These are phyloP conservation scores for Polyergus mexicanus DNA, from an alignment of 1,140 invertebrate genomes.

Conservation along the genomic window DNA sequence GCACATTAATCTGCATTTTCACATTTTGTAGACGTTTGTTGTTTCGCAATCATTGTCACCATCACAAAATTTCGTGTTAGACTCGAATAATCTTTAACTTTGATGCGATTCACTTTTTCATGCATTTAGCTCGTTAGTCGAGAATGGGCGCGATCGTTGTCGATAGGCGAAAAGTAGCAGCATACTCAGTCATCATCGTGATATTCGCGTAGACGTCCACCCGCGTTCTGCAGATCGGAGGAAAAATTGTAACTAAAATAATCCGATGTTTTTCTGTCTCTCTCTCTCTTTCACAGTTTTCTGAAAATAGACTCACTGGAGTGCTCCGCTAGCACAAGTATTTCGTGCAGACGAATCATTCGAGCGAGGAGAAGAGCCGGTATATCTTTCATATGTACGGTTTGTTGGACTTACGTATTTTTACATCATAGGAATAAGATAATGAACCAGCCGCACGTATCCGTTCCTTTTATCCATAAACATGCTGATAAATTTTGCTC, in stretches of 20 bases:
- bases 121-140: background rate
- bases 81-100: constrained; percentile 3
- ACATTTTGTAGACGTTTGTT: constrained; percentile 2
- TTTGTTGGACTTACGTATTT: background rate
- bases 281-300: constrained; percentile 40
- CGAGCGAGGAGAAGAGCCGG: constrained; percentile 19
- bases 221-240: constrained; percentile 67
- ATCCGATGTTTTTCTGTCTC: constrained; percentile 70
- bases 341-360: constrained; percentile 32
- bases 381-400: background rate
- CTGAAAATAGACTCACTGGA: constrained; percentile 79
- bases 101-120: background rate
- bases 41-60: background rate
- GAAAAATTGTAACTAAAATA: constrained; percentile 82
- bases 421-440: background rate
- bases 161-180: constrained; percentile 58
- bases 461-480: background rate
- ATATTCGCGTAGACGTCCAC: constrained; percentile 51
- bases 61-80: background rate
- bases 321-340: constrained; percentile 65
- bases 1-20: constrained; percentile 11
- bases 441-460: background rate
- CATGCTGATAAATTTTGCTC: background rate
- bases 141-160: constrained; percentile 21
- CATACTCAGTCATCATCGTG: constrained; percentile 77